Base-by-base conservation (phyloP, 2,113 vertebrate genomes). In the Grallaria varia region DNA sequence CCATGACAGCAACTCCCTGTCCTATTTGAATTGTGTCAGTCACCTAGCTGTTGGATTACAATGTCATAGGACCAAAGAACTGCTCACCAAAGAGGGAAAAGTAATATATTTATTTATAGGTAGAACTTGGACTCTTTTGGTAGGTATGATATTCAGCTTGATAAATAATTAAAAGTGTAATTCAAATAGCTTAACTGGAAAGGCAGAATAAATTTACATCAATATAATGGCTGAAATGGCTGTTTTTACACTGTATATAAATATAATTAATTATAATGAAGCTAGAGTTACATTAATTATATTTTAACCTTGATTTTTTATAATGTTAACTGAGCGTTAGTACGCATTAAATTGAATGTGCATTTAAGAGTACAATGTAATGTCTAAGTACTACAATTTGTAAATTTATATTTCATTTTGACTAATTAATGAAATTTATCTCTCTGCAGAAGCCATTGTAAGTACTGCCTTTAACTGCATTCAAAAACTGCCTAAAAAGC, bases 251-350 rank as follows among this genome's bases (percentile, higher is more conserved):
- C 91, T 86, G 55, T 96, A 87, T 95, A 95, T 97, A 95, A 92
- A 78, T 92, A 86, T 96, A 97, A 97, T 98, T 95, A 96, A 98
- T 97, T 97, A 96, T 97, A 96, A 84, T 84, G 74, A 87, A 95
- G 59, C 47, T 94, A 90, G 84, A 88, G 87, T 95, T 95, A 95
- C 89, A 96, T 96, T 97, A 97, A 97, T 97, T 96, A 94, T 93
- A 96, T 97, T 98, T 97, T 96, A 97, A 97, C 96, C 78, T 96
- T 95, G 89, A 93, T 95, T 96, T 96, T 96, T 97, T 92, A 80
- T 96, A 74, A 89, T 96, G 81, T 89, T 97, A 97, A 97, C 96
- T 94, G 55, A 71, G 23, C 87, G 92, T 96, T 95, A 95, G 68
- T 86, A 97, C 96, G 94, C 96, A 94, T 59, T 72, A 69, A 88